These are phyloP conservation scores for Hemistola chrysoprasaria DNA, from an alignment of 2,888 invertebrate genomes.

Conservation along the genomic window DNA sequence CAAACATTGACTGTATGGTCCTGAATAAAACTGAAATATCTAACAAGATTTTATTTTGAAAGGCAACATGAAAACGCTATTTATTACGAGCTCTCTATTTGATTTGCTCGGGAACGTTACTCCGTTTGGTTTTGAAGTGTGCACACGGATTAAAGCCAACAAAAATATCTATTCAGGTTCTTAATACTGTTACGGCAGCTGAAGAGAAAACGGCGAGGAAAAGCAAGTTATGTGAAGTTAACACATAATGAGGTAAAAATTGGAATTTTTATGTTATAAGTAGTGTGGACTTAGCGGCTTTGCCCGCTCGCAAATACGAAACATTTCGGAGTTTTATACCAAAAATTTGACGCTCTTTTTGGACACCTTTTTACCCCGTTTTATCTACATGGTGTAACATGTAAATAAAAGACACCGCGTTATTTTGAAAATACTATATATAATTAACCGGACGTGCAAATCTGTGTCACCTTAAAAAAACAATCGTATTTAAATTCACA, in stretches of 20 bases:
- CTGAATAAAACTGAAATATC: constrained; percentile 51
- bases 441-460: too few relatives aligned
- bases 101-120: constrained; percentile 46
- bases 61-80: constrained; percentile 54
- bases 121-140: constrained; percentile 46
- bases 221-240: constrained; percentile 3
- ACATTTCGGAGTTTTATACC: too few relatives aligned
- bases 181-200: constrained; percentile 32
- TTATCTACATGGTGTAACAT: too few relatives aligned
- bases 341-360: too few relatives aligned
- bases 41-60: constrained; percentile 58
- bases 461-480: too few relatives aligned
- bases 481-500: too few relatives aligned
- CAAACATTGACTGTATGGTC: constrained; percentile 36
- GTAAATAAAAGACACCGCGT: too few relatives aligned
- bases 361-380: too few relatives aligned
- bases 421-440: too few relatives aligned
- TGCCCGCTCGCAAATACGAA: too few relatives aligned
- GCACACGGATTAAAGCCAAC: constrained; percentile 51
- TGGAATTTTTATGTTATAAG: too few relatives aligned
- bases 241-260: not conserved
- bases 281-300: too few relatives aligned
- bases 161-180: constrained; percentile 46
- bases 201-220: constrained; percentile 28
- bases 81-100: constrained; percentile 57